These are phyloP conservation scores for Drosophila trapezifrons DNA, from an alignment of 1,140 invertebrate species.

Conservation along the genomic window DNA sequence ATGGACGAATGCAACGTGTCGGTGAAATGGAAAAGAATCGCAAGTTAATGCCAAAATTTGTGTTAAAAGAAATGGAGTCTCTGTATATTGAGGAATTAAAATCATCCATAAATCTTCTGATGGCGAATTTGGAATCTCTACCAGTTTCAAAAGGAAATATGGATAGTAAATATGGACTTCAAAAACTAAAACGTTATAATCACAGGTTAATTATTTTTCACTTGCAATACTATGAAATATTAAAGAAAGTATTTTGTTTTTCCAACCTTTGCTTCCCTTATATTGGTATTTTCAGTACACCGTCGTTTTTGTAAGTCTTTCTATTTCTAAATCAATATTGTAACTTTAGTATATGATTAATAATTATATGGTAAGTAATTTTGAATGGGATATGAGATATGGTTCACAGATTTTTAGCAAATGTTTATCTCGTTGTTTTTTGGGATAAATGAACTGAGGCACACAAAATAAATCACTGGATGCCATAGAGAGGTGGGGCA, in stretches of 20 bases:
- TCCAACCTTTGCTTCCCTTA: slow-evolving; percentile 7
- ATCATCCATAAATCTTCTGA: slow-evolving; percentile 98
- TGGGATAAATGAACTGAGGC: too few relatives aligned
- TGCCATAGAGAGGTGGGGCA: too few relatives aligned
- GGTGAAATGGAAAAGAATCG: slow-evolving; percentile 99
- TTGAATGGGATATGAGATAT: background rate
- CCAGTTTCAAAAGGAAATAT: slow-evolving; percentile 99
- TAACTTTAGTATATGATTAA: background rate
- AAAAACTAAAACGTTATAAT: slow-evolving; percentile 97
- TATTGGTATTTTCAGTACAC: slow-evolving; percentile 63
- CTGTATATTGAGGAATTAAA: slow-evolving; percentile 99
- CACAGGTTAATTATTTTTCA: slow-evolving; percentile 89
- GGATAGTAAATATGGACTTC: slow-evolving; percentile 98
- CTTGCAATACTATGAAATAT: background rate
- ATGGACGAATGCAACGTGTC: slow-evolving; percentile 97
- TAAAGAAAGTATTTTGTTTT: slow-evolving; percentile 11
- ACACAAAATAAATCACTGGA: background rate
- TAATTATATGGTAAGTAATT: background rate
- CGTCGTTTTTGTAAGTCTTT: slow-evolving; percentile 81
- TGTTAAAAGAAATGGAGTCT: slow-evolving; percentile 99
- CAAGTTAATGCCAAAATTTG: slow-evolving; percentile 99
- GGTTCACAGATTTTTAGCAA: background rate
- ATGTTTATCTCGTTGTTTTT: background rate
- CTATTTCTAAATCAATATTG: background rate
- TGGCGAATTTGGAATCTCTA: slow-evolving; percentile 99